phyloP scores from a whole-genome alignment of 2,797 vertebrate species.

The Anolis apletophallus region DNA sequence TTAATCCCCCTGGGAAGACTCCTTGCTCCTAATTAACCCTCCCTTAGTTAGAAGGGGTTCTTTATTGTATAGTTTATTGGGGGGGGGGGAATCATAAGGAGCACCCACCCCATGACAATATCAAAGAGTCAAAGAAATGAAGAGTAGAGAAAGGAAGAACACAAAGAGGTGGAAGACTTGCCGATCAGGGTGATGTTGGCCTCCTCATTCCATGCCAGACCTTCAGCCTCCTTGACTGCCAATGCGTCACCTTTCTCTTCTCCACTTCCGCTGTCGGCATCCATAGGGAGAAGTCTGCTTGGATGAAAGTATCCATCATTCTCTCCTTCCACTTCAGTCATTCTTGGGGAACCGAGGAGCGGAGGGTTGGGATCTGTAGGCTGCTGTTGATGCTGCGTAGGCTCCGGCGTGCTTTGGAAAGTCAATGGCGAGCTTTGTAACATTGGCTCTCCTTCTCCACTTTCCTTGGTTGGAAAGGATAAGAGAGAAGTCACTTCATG shows the following conservation, averaged over 20 bases:
- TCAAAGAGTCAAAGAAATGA: no score
- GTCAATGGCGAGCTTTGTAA: rapidly evolving
- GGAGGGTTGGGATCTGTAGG: rapidly evolving
- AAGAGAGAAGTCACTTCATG: neutral
- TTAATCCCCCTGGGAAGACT: no score
- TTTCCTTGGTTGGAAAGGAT: neutral
- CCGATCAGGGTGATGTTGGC: constrained; percentile 52
- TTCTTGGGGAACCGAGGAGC: neutral
- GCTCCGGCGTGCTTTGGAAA: neutral
- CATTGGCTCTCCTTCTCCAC: neutral
- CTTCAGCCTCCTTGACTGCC: constrained; percentile 39
- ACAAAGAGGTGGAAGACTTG: constrained; percentile 9
- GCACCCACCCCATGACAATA: no score
- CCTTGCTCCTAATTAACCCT: no score
- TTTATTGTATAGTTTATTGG: no score
- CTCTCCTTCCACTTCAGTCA: neutral
- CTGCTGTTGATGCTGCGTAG: neutral
- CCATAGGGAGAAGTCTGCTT: constrained; percentile 22
- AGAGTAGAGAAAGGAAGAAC: neutral
- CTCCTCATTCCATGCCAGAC: constrained; percentile 43
- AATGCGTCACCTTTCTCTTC: constrained; percentile 26
- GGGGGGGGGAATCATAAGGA: no score
- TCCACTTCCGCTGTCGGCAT: constrained; percentile 59
- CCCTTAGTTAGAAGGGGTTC: no score
- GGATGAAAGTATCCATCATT: neutral